These are phyloP conservation scores for Lasioglossum malachurum DNA, from an alignment of 2,888 invertebrate genomes.

Conservation along the genomic window DNA sequence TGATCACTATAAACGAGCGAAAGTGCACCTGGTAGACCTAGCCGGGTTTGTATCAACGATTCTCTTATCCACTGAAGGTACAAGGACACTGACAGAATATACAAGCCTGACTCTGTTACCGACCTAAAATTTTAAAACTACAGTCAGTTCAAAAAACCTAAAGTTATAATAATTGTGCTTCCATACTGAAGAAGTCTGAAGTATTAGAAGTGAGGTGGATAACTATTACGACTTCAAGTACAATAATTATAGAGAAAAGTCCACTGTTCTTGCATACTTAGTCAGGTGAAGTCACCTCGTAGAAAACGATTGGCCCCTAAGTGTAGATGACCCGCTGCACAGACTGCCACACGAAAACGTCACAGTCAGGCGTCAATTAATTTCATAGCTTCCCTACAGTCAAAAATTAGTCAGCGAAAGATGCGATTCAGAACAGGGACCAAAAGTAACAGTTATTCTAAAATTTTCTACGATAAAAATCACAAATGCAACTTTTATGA, in stretches of 20 bases:
- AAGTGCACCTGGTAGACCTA: constrained; percentile 86
- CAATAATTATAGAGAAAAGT: neutral
- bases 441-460: no score
- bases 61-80: constrained; percentile 47
- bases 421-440: no score
- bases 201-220: no score
- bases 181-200: neutral
- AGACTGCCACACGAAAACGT: no score
- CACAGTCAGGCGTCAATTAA: neutral
- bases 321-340: neutral
- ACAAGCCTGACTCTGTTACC: neutral
- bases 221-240: neutral
- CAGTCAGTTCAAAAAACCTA: neutral
- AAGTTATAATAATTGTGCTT: neutral
- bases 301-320: neutral
- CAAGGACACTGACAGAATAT: neutral
- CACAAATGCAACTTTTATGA: no score
- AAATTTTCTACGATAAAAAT: no score
- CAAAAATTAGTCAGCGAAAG: neutral
- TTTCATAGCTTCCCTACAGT: neutral
- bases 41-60: constrained; percentile 84
- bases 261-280: neutral
- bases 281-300: neutral
- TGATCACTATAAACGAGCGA: constrained; percentile 84
- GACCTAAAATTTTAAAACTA: neutral